Conservation (phyloP, 2,113 vertebrate species). For the Columbina picui region DNA sequence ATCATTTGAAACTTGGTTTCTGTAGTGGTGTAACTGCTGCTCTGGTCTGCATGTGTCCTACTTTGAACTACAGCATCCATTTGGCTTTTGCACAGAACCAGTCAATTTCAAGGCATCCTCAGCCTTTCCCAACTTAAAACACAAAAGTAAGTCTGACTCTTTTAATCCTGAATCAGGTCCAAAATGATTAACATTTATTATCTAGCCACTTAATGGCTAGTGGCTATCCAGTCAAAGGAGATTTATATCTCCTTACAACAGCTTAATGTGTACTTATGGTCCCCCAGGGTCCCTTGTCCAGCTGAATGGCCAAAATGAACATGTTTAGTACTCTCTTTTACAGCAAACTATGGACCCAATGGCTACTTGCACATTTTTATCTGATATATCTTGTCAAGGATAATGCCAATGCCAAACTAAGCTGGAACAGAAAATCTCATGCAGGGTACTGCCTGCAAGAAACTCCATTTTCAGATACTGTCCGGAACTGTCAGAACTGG, state of each 20-base stretch:
- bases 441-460: not conserved
- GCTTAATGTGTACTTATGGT: constrained; percentile 44
- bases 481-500: not conserved
- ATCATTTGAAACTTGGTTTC: accelerated
- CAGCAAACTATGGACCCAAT: constrained; percentile 25
- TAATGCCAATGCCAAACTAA: not conserved
- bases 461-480: not conserved
- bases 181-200: constrained; percentile 54
- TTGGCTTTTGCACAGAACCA: not conserved
- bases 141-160: not conserved
- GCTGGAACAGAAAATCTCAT: not conserved
- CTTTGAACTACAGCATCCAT: not conserved
- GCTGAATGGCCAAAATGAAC: constrained; percentile 53
- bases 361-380: constrained; percentile 12
- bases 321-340: not conserved
- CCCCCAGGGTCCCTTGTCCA: constrained; percentile 10
- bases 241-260: constrained; percentile 47
- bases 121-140: not conserved
- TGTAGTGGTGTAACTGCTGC: not conserved
- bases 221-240: constrained; percentile 59
- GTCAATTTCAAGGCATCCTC: not conserved
- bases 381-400: constrained; percentile 34
- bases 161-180: constrained; percentile 21
- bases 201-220: constrained; percentile 49
- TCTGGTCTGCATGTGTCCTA: not conserved